These are phyloP conservation scores for Erethizon dorsatum DNA, from an alignment of 2,797 vertebrate genomes.

Conservation along the genomic window DNA sequence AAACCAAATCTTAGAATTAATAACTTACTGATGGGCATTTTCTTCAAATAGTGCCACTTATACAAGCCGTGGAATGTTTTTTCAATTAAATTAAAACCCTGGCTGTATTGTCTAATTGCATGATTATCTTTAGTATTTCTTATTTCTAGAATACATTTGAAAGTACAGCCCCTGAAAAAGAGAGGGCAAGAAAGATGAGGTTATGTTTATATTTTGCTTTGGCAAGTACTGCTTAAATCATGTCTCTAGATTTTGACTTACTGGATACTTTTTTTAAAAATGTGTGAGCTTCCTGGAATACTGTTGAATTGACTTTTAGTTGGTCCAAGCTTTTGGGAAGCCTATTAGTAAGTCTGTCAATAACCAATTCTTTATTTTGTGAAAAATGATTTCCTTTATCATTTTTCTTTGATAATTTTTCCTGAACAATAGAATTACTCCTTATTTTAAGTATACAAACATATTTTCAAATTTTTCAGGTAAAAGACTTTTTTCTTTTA, in stretches of 20 bases:
- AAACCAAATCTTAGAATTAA: neutral
- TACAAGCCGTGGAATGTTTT: neutral
- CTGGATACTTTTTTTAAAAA: neutral
- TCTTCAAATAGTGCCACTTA: neutral
- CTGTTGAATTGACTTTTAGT: constrained; percentile 33
- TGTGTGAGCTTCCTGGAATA: neutral
- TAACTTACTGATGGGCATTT: neutral
- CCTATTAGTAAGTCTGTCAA: neutral
- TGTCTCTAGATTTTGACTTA: constrained; percentile 47
- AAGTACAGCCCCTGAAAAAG: neutral
- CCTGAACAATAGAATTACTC: neutral
- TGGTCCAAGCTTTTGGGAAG: neutral
- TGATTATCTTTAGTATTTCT: neutral
- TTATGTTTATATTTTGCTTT: constrained; percentile 19
- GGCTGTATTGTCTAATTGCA: neutral
- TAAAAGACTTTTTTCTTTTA: constrained; percentile 45
- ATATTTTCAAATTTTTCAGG: constrained; percentile 15
- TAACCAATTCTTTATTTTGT: neutral
- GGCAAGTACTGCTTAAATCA: neutral
- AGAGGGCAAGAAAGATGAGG: neutral
- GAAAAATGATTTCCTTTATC: neutral
- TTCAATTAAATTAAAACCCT: neutral
- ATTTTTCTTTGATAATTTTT: constrained; percentile 28
- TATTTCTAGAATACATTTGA: neutral
- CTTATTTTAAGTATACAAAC: neutral